These are phyloP conservation scores for Epinotia nisella DNA, from an alignment of 2,888 invertebrate species.

Conservation along the genomic window DNA sequence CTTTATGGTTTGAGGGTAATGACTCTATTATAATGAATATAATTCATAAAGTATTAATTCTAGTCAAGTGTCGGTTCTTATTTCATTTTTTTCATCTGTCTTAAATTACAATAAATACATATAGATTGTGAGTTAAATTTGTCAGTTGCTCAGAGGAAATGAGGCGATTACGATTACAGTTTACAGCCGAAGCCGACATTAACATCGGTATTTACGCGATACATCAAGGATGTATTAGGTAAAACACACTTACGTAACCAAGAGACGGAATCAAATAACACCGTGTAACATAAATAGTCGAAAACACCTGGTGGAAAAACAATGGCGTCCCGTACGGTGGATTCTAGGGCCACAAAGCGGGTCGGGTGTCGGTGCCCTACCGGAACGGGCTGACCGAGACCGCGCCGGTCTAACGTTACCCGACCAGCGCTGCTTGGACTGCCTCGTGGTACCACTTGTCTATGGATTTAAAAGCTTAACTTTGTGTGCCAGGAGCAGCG, in stretches of 20 bases:
- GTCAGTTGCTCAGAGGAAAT: background rate
- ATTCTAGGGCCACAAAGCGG: constrained; percentile 60
- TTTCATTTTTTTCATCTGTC: background rate
- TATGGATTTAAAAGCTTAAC: background rate
- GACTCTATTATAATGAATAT: background rate
- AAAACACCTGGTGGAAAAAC: constrained; percentile 43
- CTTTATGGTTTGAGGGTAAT: background rate
- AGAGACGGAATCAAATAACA: constrained; percentile 27
- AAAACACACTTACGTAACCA: background rate
- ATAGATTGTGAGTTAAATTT: background rate
- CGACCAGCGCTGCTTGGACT: constrained; percentile 55
- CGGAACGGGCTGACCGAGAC: constrained; percentile 74
- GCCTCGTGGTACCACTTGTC: constrained; percentile 2
- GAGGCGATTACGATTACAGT: background rate
- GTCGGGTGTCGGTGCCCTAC: constrained; percentile 74
- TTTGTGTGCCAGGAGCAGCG: too few species aligned
- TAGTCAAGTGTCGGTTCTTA: background rate
- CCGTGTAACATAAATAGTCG: constrained; percentile 36
- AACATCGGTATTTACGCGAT: background rate
- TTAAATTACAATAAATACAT: background rate
- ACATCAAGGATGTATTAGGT: background rate
- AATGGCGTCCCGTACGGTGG: constrained; percentile 61
- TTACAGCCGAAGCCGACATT: background rate
- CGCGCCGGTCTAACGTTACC: constrained; percentile 69
- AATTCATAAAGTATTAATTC: background rate